Conservation (phyloP, 2,888 invertebrate species). For the Cosmia trapezina region DNA sequence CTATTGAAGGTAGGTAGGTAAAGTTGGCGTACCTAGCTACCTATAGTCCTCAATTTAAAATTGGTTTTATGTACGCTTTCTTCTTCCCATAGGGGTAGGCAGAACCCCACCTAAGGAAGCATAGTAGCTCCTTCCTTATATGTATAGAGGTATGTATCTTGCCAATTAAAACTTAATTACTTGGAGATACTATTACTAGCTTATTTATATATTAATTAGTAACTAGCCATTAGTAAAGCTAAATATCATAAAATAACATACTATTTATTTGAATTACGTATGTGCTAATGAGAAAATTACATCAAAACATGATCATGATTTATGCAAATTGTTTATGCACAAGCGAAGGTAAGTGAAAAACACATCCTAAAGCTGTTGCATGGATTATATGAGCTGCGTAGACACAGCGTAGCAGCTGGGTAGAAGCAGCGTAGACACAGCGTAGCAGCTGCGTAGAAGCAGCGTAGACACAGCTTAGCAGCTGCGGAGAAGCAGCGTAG, state of each 20-base stretch:
- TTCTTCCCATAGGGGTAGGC: neutral
- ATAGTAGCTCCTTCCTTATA: no score
- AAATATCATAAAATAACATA: slow-evolving; percentile 11
- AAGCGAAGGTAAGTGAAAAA: neutral
- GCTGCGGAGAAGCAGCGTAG: neutral
- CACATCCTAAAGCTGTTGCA: no score
- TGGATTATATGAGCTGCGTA: neutral
- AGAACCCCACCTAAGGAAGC: no score
- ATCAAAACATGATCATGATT: no score
- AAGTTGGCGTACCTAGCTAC: neutral
- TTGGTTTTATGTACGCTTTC: neutral
- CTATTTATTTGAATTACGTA: slow-evolving; percentile 20
- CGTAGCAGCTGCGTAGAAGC: no score
- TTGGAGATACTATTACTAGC: neutral
- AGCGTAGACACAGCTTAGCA: neutral
- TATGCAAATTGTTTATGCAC: neutral
- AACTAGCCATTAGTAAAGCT: neutral
- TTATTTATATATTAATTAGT: no score
- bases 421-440: neutral
- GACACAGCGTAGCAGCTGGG: neutral
- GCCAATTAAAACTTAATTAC: neutral
- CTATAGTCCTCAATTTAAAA: neutral
- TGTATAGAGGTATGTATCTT: no score
- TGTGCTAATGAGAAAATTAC: slow-evolving; percentile 5
- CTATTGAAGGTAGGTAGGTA: neutral